These are phyloP conservation scores for Calliphora vomitoria DNA, from an alignment of 2,888 invertebrate species.

Conservation along the genomic window DNA sequence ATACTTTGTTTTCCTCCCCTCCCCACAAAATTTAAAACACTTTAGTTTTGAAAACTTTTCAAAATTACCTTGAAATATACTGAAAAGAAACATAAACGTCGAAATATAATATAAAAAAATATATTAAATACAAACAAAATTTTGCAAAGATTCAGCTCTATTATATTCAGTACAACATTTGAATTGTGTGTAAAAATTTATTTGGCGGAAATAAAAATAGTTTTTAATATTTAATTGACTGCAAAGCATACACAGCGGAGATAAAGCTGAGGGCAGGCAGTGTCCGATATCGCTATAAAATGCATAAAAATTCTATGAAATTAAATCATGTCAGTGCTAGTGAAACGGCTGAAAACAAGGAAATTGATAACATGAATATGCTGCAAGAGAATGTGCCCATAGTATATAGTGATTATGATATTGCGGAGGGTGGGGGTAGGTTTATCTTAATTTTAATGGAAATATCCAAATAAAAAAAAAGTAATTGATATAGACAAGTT, in stretches of 20 bases:
- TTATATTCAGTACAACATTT: conserved; percentile 17
- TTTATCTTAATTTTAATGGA: not conserved
- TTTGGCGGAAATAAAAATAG: conserved; percentile 45
- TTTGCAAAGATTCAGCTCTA: conserved; percentile 30
- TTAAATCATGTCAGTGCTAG: conserved; percentile 34
- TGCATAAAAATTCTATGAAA: conserved; percentile 65
- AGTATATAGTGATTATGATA: conserved; percentile 57
- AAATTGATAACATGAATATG: conserved; percentile 36
- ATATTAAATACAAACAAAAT: conserved; percentile 29
- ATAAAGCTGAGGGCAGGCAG: not conserved
- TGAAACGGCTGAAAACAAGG: conserved; percentile 14
- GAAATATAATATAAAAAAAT: conserved; percentile 22
- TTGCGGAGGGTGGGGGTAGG: conserved; percentile 43
- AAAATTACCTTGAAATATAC: conserved; percentile 34
- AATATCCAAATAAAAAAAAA: not conserved
- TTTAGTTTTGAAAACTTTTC: conserved; percentile 57
- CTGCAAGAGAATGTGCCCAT: conserved; percentile 37
- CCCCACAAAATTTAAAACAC: conserved; percentile 23
- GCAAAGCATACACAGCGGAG: not conserved
- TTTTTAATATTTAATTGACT: conserved; percentile 25
- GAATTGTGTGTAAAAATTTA: conserved; percentile 23
- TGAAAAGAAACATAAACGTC: conserved; percentile 13
- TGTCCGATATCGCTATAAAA: conserved; percentile 30
- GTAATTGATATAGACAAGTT: too few relatives aligned
- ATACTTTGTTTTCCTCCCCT: too few relatives aligned